Base-by-base conservation (phyloP, 2,888 invertebrate genomes). In the Flexamia atlantica region DNA sequence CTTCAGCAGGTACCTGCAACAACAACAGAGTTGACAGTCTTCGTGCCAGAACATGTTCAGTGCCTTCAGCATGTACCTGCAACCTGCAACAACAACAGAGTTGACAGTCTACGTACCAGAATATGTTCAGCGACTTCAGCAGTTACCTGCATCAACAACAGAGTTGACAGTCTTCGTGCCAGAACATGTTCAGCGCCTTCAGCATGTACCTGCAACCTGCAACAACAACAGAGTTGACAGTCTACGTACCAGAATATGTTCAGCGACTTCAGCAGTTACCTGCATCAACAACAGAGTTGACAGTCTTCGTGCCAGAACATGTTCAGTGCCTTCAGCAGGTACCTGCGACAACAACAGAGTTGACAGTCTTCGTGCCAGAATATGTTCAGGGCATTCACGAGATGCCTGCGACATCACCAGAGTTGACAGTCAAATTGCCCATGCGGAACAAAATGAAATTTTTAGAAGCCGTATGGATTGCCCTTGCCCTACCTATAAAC, bases 241-340 rank as follows among this genome's bases (percentile, higher is more conserved):
- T 99, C 98, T 90, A 99, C 99, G 90, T 99, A 98, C 98, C 99
- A 99, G 89, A 95, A 95, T 91, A 97, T 94, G 90, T 98, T 98
- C 89, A 98, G 91, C 0, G 98, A 98, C 90, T 97, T 97, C 89
- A 98, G 93, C 87, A 98, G 93, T 90, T 93, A 96, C 90, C 95
- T 91, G 90, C 96, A 95, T 91, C 98, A 99, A 92, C 98, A 98
- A 88, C 97, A 97, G 90, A 98, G 98, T 91, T 98, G 94, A 90
- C 99, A 99, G 91, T 99, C 98, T 90, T 99, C 99, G 90, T 99
- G 99, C 98, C 99, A 99, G 89, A 95, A 95, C 91, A 97, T 94
- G 90, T 98, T 98, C 89, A 98, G 91, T 1, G 98, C 98, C 90
- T 97, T 97, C 89, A 98, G 93, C 87, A 98, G 93, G 90, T 93